A percentile compares a stretch with the other conserved stretches of the same genome.
Conservation (phyloP, 2,888 invertebrate species). For the Catocala fraxini region DNA sequence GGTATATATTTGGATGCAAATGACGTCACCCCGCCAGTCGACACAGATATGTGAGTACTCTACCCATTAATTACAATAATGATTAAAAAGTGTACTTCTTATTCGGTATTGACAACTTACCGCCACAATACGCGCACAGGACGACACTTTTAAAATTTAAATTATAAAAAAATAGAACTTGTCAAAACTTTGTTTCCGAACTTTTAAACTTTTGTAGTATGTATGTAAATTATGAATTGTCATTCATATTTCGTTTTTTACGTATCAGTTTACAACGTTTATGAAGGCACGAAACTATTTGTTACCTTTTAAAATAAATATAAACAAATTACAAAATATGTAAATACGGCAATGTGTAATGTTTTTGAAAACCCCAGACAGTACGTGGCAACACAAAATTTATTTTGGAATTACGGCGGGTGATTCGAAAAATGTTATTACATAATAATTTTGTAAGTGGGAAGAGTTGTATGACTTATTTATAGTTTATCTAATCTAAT, state of each 20-base stretch:
- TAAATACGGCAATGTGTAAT: not conserved
- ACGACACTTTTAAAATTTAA: too few relatives aligned
- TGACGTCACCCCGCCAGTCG: constrained; percentile 74
- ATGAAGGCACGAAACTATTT: too few relatives aligned
- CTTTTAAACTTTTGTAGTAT: too few relatives aligned
- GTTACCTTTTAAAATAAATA: too few relatives aligned
- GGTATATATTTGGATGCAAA: constrained; percentile 75
- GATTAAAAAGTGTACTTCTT: constrained; percentile 28
- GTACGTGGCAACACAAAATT: constrained; percentile 4
- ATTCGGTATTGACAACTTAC: not conserved
- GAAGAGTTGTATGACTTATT: constrained; percentile 17
- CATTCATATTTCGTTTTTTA: too few relatives aligned
- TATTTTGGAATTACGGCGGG: constrained; percentile 4
- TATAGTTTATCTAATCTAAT: constrained; percentile 33
- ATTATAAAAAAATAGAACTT: too few relatives aligned
- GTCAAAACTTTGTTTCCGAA: too few relatives aligned
- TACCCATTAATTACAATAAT: constrained; percentile 20
- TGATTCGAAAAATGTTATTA: constrained; percentile 25
- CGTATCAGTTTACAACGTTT: too few relatives aligned
- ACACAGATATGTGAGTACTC: constrained; percentile 63
- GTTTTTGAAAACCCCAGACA: not conserved
- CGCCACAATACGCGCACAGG: too few relatives aligned
- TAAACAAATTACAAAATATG: too few relatives aligned
- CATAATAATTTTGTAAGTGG: constrained; percentile 10
- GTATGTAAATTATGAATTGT: too few relatives aligned